Evolutionary conservation across 2,888 invertebrate species (phyloP).

Genomic region (Candidula unifasciata): DNA sequence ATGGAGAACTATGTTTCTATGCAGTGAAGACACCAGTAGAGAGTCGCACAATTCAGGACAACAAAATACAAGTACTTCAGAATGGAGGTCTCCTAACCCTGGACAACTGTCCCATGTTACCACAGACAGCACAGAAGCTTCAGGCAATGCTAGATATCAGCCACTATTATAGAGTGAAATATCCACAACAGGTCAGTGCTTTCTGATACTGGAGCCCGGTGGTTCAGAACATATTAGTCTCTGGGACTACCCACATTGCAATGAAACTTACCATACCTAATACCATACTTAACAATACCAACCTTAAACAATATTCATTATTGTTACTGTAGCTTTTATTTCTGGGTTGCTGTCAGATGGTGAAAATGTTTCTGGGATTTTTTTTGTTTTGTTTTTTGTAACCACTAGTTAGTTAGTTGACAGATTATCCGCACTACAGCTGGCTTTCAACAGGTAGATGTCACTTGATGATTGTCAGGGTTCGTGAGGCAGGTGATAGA

Average conservation of each 20-base stretch:
- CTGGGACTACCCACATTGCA: too few relatives aligned
- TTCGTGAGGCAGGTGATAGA: too few relatives aligned
- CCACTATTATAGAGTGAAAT: slow-evolving; percentile 63
- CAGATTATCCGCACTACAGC: too few relatives aligned
- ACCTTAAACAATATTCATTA: not conserved
- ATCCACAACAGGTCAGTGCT: slow-evolving; percentile 65
- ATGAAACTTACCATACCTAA: too few relatives aligned
- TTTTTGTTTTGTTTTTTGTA: too few relatives aligned
- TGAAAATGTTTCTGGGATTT: too few relatives aligned
- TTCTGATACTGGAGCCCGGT: not conserved
- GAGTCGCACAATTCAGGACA: slow-evolving; percentile 43
- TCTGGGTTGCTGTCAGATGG: too few relatives aligned
- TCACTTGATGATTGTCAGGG: too few relatives aligned
- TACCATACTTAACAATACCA: too few relatives aligned
- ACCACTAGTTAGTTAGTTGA: too few relatives aligned
- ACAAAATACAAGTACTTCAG: slow-evolving; percentile 46
- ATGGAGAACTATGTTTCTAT: not conserved
- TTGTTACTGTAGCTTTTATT: too few relatives aligned
- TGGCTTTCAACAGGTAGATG: too few relatives aligned
- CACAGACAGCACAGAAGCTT: slow-evolving; percentile 63
- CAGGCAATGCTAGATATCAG: slow-evolving; percentile 67
- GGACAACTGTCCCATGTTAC: slow-evolving; percentile 65
- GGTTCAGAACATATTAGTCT: not conserved
- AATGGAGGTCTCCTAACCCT: slow-evolving; percentile 60
- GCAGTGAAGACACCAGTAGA: slow-evolving; percentile 56